These are phyloP conservation scores for Micropterix aruncella DNA, from an alignment of 2,888 invertebrate genomes.

Conservation along the genomic window DNA sequence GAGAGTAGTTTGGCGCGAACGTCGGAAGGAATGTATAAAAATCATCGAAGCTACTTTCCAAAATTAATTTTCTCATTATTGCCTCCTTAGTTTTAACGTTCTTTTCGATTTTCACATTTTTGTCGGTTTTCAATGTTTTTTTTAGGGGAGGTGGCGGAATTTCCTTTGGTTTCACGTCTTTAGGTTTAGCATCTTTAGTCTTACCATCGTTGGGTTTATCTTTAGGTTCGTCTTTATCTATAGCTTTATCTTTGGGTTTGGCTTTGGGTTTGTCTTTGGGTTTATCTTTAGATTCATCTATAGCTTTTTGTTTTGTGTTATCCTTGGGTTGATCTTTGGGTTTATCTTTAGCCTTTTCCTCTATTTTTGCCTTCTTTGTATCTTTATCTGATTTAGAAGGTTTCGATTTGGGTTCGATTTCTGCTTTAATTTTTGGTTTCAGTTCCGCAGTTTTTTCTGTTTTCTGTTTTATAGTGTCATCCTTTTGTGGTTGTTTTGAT, in stretches of 20 bases:
- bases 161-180: slow-evolving; percentile 12
- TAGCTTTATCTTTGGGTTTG: slow-evolving; percentile 5
- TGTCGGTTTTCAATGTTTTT: slow-evolving; percentile 9
- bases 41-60: slow-evolving; percentile 42
- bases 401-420: slow-evolving; percentile 11
- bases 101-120: slow-evolving; percentile 6
- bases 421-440: slow-evolving; percentile 8
- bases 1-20: slow-evolving; percentile 53
- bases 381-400: slow-evolving; percentile 4
- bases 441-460: slow-evolving; percentile 14
- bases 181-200: slow-evolving; percentile 10
- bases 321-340: slow-evolving; percentile 14
- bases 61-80: slow-evolving; percentile 3
- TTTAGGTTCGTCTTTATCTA: slow-evolving; percentile 5
- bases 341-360: slow-evolving; percentile 12
- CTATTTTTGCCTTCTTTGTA: slow-evolving; percentile 13
- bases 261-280: slow-evolving; percentile 1
- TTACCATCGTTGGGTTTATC: slow-evolving; percentile 3
- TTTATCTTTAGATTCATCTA: slow-evolving; percentile 6
- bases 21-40: slow-evolving; percentile 50
- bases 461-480: slow-evolving; percentile 9
- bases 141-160: slow-evolving; percentile 7
- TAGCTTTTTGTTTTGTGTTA: slow-evolving; percentile 12
- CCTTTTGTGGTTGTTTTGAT: slow-evolving; percentile 11
- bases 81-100: slow-evolving; percentile 5